These are phyloP conservation scores for Enteromius trimaculatus DNA, from an alignment of 2,797 vertebrate genomes.

Conservation along the genomic window DNA sequence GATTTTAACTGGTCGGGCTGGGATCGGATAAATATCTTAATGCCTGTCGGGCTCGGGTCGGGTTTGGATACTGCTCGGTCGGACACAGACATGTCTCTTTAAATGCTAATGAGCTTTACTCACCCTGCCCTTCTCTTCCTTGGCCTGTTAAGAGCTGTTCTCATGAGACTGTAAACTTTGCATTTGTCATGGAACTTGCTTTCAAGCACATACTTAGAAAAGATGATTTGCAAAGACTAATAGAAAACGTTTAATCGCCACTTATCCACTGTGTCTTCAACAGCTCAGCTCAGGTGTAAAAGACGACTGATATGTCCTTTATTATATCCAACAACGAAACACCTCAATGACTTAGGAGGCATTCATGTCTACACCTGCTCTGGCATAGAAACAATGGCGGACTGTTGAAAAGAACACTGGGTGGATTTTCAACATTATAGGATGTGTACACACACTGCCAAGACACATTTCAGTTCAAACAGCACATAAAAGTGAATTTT, in stretches of 20 bases:
- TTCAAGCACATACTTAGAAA: no score
- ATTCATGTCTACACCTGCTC: background rate
- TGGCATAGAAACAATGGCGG: background rate
- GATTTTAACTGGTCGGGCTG: no score
- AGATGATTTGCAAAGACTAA: no score
- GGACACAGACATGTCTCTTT: no score
- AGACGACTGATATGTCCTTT: background rate
- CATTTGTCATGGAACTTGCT: no score
- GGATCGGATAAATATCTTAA: no score
- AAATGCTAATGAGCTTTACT: background rate
- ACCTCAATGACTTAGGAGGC: background rate
- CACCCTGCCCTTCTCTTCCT: background rate
- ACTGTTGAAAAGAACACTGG: background rate
- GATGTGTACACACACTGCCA: background rate
- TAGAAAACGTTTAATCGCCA: no score
- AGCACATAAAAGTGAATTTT: background rate
- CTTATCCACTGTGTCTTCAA: no score
- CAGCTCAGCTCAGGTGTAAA: background rate
- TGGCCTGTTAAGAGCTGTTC: no score
- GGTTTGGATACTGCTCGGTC: no score
- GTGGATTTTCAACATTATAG: background rate
- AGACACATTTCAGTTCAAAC: background rate
- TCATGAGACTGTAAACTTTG: no score
- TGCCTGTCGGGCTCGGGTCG: no score
- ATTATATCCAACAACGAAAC: background rate